A percentile compares a stretch with the other conserved stretches of the same genome.
These are phyloP conservation scores for Cygnus olor DNA, from an alignment of 2,797 vertebrate species.

Conservation along the genomic window DNA sequence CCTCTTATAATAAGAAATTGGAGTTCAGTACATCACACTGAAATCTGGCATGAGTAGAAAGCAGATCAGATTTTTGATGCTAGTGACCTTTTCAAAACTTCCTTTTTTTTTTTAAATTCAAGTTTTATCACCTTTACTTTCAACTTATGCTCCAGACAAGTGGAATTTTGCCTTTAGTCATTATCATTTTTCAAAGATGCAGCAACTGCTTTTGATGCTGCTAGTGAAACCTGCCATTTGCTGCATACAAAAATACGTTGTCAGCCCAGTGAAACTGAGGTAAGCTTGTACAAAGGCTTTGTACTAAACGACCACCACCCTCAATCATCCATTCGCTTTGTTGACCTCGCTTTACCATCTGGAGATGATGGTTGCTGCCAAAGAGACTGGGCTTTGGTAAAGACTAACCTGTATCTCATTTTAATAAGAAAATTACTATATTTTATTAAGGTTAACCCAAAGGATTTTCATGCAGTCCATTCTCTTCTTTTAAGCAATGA, in stretches of 20 bases:
- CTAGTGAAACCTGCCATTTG: neutral
- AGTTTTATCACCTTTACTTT: neutral
- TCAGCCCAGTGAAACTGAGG: neutral
- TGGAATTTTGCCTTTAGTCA: neutral
- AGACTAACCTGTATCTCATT: neutral
- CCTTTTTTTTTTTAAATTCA: neutral
- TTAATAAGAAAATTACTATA: neutral
- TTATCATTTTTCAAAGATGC: neutral
- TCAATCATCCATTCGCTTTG: neutral
- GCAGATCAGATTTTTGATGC: neutral
- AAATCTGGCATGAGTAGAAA: neutral
- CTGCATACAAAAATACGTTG: neutral
- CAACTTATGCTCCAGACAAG: neutral
- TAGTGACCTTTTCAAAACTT: neutral
- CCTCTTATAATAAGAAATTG: neutral
- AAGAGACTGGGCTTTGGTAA: neutral
- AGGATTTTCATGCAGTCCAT: neutral
- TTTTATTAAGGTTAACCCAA: neutral
- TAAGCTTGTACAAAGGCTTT: neutral
- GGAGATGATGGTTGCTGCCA: neutral
- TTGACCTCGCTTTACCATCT: neutral
- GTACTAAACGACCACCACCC: neutral
- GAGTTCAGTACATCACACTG: neutral
- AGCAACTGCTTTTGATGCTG: constrained; percentile 4
- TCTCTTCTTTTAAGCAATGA: neutral